Conservation (phyloP, 1,140 invertebrate species). For the Phymastichus coffea region DNA sequence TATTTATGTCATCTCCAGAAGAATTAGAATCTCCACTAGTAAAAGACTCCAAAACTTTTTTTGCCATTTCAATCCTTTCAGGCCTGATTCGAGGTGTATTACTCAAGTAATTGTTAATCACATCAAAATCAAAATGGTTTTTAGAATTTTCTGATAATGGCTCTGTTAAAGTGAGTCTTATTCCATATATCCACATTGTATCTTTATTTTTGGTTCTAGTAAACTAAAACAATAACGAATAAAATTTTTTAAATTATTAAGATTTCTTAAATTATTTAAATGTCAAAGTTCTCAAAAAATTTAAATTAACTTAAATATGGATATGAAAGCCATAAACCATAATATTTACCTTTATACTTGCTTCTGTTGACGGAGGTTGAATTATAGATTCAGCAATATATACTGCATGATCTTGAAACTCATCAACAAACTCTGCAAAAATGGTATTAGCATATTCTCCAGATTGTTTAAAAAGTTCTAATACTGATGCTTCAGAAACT, state of each 20-base stretch:
- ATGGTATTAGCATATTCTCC: conserved; percentile 51
- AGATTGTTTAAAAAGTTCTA: conserved; percentile 55
- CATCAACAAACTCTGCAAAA: conserved; percentile 51
- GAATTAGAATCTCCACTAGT: conserved; percentile 25
- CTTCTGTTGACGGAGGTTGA: conserved; percentile 45
- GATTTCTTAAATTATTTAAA: conserved; percentile 4
- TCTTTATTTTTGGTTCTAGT: conserved; percentile 48
- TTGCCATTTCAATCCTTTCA: conserved; percentile 29
- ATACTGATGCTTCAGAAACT: conserved; percentile 49
- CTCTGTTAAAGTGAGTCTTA: conserved; percentile 46
- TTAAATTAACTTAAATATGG: background rate
- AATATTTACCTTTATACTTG: conserved; percentile 49
- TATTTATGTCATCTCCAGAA: conserved; percentile 30
- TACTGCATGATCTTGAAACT: conserved; percentile 48
- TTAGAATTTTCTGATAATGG: conserved; percentile 25
- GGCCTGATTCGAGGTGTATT: conserved; percentile 29
- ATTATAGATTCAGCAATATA: conserved; percentile 45
- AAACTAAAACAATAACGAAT: conserved; percentile 50
- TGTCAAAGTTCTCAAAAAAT: background rate
- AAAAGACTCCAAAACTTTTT: conserved; percentile 32
- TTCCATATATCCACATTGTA: conserved; percentile 54
- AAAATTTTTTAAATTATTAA: conserved; percentile 3
- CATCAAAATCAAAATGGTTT: conserved; percentile 40
- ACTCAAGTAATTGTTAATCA: conserved; percentile 39
- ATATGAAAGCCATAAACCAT: background rate